These are phyloP conservation scores for Grapholita molesta DNA, from an alignment of 1,140 invertebrate species.

Conservation along the genomic window DNA sequence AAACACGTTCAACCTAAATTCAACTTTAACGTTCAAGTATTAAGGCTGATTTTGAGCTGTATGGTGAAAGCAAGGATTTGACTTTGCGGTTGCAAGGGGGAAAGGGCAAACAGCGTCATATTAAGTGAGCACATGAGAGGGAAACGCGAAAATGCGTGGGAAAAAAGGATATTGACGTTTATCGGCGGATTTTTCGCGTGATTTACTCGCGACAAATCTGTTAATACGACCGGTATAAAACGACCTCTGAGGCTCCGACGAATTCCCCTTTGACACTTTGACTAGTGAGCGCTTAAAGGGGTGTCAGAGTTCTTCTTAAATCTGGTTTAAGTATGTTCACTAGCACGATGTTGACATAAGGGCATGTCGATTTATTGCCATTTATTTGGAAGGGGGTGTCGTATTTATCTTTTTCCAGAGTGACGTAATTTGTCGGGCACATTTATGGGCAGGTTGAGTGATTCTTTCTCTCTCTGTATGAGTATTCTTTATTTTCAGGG, in stretches of 20 bases:
- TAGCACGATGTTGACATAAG: conserved; percentile 69
- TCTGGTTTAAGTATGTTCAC: conserved; percentile 52
- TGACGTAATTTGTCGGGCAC: conserved; percentile 43
- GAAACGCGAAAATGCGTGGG: conserved; percentile 74
- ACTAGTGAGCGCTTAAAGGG: background rate
- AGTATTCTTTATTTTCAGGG: background rate
- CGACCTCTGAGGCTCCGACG: conserved; percentile 31
- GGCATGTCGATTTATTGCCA: conserved; percentile 64
- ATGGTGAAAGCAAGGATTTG: conserved; percentile 20
- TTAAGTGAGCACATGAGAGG: conserved; percentile 76
- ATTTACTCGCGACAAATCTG: conserved; percentile 72
- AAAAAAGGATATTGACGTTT: conserved; percentile 76
- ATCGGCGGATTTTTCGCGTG: conserved; percentile 73
- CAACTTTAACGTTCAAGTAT: background rate
- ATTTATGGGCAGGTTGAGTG: conserved; percentile 23
- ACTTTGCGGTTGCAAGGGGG: conserved; percentile 42
- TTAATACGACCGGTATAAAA: conserved; percentile 44
- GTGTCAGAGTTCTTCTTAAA: conserved; percentile 24
- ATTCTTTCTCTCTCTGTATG: background rate
- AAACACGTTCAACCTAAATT: conserved; percentile 19
- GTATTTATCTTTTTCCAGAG: conserved; percentile 65
- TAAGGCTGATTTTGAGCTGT: conserved; percentile 30
- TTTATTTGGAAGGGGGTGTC: conserved; percentile 58
- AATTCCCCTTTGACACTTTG: background rate
- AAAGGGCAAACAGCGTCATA: conserved; percentile 73